A percentile compares a stretch with the other conserved stretches of the same genome.
Conservation (phyloP, 2,888 invertebrate species). For the Amblyjoppa proteus region DNA sequence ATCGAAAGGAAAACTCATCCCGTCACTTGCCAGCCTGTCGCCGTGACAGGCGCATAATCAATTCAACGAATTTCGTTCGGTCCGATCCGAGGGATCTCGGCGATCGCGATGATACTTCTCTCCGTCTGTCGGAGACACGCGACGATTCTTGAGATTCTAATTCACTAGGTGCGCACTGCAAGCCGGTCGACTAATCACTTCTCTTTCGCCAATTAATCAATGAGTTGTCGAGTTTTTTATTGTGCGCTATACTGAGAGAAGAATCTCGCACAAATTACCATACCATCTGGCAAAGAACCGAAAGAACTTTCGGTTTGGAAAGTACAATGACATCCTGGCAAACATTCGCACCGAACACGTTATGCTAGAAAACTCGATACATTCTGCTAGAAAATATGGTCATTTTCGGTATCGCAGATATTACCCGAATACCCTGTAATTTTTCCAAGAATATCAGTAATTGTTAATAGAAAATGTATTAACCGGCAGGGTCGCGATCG, state of each 20-base stretch:
- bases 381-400: no score
- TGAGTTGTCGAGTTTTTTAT: background rate
- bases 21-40: conserved; percentile 23
- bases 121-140: conserved; percentile 6
- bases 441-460: no score
- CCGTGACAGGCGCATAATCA: conserved; percentile 41
- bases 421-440: no score
- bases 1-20: conserved; percentile 57
- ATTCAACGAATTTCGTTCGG: conserved; percentile 46
- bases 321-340: no score
- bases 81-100: background rate
- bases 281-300: no score
- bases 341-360: no score
- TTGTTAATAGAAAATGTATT: no score
- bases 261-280: no score
- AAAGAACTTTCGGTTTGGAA: no score
- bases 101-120: background rate
- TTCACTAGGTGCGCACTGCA: background rate
- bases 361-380: no score
- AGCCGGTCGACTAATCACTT: background rate
- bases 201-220: conserved; percentile 11
- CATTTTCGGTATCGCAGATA: no score
- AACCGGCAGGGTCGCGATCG: no score
- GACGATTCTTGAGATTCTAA: conserved; percentile 19
- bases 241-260: background rate